A percentile compares a stretch with the other conserved stretches of the same genome.
phyloP scores from a whole-genome alignment of 2,888 invertebrate species.

The Tuta absoluta region DNA sequence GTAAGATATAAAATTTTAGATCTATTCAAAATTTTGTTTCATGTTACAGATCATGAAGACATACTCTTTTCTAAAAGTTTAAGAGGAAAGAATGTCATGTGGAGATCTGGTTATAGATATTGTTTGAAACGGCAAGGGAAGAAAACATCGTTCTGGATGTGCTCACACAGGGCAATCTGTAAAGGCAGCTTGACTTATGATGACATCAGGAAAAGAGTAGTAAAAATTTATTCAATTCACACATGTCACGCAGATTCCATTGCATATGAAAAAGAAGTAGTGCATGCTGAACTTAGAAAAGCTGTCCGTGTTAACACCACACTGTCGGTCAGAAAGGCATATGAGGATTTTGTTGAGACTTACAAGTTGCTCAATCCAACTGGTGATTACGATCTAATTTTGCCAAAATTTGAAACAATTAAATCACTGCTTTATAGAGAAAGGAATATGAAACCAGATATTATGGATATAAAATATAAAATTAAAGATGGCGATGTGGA shows the following conservation, averaged over 20 bases:
- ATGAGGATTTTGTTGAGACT: conserved; percentile 10
- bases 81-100: background rate
- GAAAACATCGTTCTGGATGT: conserved; percentile 9
- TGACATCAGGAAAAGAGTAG: conserved; percentile 11
- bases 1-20: too few species aligned
- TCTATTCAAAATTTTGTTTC: too few species aligned
- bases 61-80: conserved; percentile 9
- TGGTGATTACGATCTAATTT: background rate
- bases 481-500: background rate
- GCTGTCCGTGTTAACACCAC: background rate
- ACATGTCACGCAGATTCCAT: background rate
- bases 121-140: conserved; percentile 3
- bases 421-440: background rate
- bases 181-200: conserved; percentile 6
- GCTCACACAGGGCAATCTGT: background rate
- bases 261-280: conserved; percentile 10
- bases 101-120: conserved; percentile 9
- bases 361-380: conserved; percentile 12
- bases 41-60: conserved; percentile 7
- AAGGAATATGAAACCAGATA: background rate
- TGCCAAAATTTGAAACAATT: background rate
- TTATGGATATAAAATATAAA: background rate
- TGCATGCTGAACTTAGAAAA: background rate
- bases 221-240: background rate
- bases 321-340: background rate